These are phyloP conservation scores for Cervus canadensis DNA, from an alignment of 2,113 vertebrate species.

Conservation along the genomic window DNA sequence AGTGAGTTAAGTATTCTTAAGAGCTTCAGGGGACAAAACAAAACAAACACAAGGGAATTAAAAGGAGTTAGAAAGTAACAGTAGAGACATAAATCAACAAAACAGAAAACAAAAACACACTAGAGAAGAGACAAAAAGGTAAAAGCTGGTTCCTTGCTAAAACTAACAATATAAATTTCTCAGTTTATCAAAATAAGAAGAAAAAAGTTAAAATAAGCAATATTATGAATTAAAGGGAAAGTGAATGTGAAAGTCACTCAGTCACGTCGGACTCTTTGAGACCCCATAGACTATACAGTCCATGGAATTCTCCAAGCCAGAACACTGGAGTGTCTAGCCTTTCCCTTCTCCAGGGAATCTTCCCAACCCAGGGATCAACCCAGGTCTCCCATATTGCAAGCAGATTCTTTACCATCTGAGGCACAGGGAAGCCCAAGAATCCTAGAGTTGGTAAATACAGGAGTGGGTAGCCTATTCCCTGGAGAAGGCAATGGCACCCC, in stretches of 20 bases:
- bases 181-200: background rate
- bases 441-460: background rate
- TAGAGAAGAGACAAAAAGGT: background rate
- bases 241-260: background rate
- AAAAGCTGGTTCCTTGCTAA: background rate
- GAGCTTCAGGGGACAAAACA: background rate
- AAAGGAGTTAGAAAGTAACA: background rate
- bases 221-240: background rate
- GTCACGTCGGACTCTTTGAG: rapidly evolving
- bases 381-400: background rate
- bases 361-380: background rate
- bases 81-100: background rate
- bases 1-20: background rate
- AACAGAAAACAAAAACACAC: background rate
- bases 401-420: background rate
- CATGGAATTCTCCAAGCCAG: background rate
- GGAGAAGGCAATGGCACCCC: too few relatives aligned
- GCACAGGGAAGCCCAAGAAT: too few relatives aligned
- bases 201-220: background rate
- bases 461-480: background rate
- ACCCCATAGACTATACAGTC: background rate
- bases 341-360: background rate
- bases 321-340: background rate
- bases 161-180: background rate
- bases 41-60: background rate